Evolutionary conservation across 2,797 vertebrate genomes (phyloP).

Genomic region (Nannoperca australis): DNA sequence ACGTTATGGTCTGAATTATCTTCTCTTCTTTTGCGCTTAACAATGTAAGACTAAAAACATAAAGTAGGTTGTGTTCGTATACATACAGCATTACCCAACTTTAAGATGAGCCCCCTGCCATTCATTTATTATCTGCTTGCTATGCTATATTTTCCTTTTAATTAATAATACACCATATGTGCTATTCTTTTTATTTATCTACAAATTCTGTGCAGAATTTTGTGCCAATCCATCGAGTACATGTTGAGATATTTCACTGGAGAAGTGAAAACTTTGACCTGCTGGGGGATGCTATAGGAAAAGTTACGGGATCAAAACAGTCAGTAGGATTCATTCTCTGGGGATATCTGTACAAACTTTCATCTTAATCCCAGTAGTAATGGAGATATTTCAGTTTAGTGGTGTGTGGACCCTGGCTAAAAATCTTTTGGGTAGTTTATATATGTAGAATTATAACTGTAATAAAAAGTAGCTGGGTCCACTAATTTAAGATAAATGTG

Average conservation of each 20-base stretch:
- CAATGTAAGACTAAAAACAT: background rate
- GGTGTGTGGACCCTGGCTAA: background rate
- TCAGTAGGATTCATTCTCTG: background rate
- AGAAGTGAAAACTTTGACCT: background rate
- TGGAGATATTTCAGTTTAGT: background rate
- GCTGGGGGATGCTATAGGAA: background rate
- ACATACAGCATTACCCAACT: background rate
- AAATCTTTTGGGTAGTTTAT: background rate
- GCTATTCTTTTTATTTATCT: background rate
- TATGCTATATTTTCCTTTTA: slow-evolving; percentile 11
- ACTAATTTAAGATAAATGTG: slow-evolving; percentile 6
- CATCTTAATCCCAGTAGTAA: background rate
- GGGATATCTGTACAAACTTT: background rate
- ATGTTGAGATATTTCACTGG: background rate
- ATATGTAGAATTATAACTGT: slow-evolving; percentile 5
- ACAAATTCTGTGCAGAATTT: background rate
- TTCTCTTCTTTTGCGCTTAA: slow-evolving; percentile 18
- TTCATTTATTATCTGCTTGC: slow-evolving; percentile 7
- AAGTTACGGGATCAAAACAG: background rate
- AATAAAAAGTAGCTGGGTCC: background rate
- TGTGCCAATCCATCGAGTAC: background rate
- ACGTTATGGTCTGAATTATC: slow-evolving; percentile 25
- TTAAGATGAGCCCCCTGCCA: background rate
- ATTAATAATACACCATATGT: slow-evolving; percentile 27
- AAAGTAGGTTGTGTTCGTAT: slow-evolving; percentile 1